phyloP scores from a whole-genome alignment of 2,797 vertebrate genomes.

The Ctenopoma kingsleyae region DNA sequence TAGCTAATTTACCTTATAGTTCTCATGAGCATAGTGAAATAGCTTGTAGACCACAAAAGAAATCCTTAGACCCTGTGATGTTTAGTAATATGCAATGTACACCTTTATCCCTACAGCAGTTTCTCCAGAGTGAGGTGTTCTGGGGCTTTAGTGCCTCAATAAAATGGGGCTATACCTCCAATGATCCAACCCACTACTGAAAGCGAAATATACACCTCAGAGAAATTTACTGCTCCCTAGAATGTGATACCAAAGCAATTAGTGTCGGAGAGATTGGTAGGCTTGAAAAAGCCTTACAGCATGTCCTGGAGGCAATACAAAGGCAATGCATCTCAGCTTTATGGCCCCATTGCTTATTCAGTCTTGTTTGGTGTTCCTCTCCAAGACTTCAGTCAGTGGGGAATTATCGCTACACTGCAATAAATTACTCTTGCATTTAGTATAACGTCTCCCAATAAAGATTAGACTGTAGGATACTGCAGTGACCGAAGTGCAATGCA shows the following conservation, averaged over 20 bases:
- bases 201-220: slow-evolving; percentile 78
- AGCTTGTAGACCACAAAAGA: slow-evolving; percentile 25
- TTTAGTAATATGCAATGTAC: slow-evolving; percentile 42
- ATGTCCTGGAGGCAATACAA: slow-evolving; percentile 79
- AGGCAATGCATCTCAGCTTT: slow-evolving; percentile 84
- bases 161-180: slow-evolving; percentile 73
- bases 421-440: slow-evolving; percentile 83
- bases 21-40: slow-evolving; percentile 14
- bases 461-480: slow-evolving; percentile 64
- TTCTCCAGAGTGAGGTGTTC: slow-evolving; percentile 65
- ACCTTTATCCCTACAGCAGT: slow-evolving; percentile 58
- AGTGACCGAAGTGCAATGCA: slow-evolving; percentile 48
- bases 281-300: slow-evolving; percentile 81
- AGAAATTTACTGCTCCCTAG: slow-evolving; percentile 84
- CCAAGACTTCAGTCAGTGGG: slow-evolving; percentile 71
- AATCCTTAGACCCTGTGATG: slow-evolving; percentile 34
- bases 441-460: slow-evolving; percentile 77
- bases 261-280: slow-evolving; percentile 85
- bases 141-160: slow-evolving; percentile 72
- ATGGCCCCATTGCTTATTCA: slow-evolving; percentile 83
- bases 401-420: slow-evolving; percentile 77
- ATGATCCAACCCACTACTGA: slow-evolving; percentile 67
- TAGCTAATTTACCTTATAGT: slow-evolving; percentile 13
- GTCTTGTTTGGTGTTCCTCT: slow-evolving; percentile 80
- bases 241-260: slow-evolving; percentile 87